Base-by-base conservation (phyloP, 1,140 invertebrate species). In the Ctenoplectra terminalis region DNA sequence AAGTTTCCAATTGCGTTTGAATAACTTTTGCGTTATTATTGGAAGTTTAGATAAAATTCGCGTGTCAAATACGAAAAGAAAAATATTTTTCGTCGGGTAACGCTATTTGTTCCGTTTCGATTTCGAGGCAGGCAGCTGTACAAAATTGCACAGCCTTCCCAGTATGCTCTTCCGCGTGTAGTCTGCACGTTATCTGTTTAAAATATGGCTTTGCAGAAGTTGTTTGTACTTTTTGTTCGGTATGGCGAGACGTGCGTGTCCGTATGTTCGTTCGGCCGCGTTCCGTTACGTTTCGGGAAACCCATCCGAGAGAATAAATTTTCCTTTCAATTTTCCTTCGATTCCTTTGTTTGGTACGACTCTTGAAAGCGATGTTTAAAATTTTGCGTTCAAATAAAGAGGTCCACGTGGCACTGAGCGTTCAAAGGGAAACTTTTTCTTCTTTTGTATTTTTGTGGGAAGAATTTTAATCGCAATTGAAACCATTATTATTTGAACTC, bases 281-380 rank as follows among this genome's bases (percentile, higher is more conserved):
- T 50, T 31, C 29, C 66, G 7, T 69, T 29, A 0, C 66, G 20
- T 50, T 48, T 23, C 2, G 17, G 13, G 5, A n/a, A 31, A 11
- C 17, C 17, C 20, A 34, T 50, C 29, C 50, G 66, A 1, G 46
- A 46, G 29, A 67, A 67, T 67, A 67, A 67, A 48, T 67, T 48
- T 46, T 7, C 26, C 9, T 11, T 54, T 11, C 7, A 9, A 0
- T 26, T 54, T n/a, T 54, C 2, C 23, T 54, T 23, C 15, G 52
- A 26, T 6, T 37, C 34, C 37, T 37, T 23, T n/a, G n/a, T 23
- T 23, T 34, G 17, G 2, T 23, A 2, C 4, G 31, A 23, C 5
- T 37, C 37, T 54, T 11, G 3, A 6, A 1, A 26, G 8, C 34
- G 34, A n/a, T 63, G 6, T 9, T 2, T 9, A 23, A 23, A 63